Evolutionary conservation across 2,888 invertebrate species (phyloP), one percentile per base, ranked within the genome.

Genomic region (Norana najaformis): DNA sequence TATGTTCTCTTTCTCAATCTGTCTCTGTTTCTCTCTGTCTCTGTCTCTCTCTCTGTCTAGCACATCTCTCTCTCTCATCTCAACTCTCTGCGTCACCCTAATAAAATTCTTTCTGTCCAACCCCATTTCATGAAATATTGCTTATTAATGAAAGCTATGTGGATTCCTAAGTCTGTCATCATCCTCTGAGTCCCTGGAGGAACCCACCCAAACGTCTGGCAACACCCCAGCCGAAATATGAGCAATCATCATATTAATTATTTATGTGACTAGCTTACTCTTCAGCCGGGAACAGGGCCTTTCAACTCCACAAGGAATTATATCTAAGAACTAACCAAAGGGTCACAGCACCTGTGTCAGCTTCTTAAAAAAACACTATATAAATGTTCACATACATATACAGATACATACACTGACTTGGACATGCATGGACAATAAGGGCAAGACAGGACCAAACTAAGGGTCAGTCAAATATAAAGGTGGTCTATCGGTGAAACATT

Each of bases 171-270:
- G 18, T n/a, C 30, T 69, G 11, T 69, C 69, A 30, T n/a, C n/a
- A 16, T 69, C n/a, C 20, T n/a, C 8, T 8, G 14, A 23, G 69
- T 69, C 8, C 69, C 30, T 69, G 1, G 69, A 11, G n/a, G 69
- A 69, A 69, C 69, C 69, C 30, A 69, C 69, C n/a, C 69, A n/a
- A n/a, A 8, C 8, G 30, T 69, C 69, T 69, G 69, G 69, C n/a
- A 69, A 69, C 69, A 69, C 69, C 69, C 69, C 69, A 69, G 69
- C n/a, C n/a, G 69, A 69, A 69, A 69, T 69, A 69, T 69, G 30
- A 69, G 69, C 69, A 69, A 69, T 69, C 69, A n/a, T 13, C 30
- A n/a, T 30, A 69, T 69, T 69, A 2, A 69, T 69, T 11, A 69
- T n/a, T 69, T n/a, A 69, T 69, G 13, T 13, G n/a, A 69, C 3